Base-by-base conservation (phyloP, 2,888 invertebrate genomes). In the Drosophila villosipedis region DNA sequence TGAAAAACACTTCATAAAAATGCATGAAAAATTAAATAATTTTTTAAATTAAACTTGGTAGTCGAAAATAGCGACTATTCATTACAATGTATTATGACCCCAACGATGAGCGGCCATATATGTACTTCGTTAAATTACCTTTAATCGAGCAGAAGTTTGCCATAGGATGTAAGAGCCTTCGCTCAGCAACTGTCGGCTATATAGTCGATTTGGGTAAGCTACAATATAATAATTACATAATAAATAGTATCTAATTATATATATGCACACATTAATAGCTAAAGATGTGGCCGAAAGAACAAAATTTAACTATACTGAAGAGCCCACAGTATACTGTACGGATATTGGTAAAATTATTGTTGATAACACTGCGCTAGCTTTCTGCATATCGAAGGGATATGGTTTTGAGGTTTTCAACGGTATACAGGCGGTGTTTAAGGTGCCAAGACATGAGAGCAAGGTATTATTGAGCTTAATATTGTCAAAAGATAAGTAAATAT, bases 381-480 rank as follows among this genome's bases (percentile, higher is more conserved):
- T 55, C 31, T 73, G 73, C 19, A 54, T 73, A 54, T 73, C 73
- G 22, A 62, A 19, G 9, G 73, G 73, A 55, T 73, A 54, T 54
- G 25, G 41, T 4, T 73, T 73, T 59, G 67, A 73, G 37, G 41
- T 73, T 3, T 22, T 68, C 14, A 28, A 74, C 28, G 74, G 68
- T 16, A 14, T 74, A 0, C 5, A 2, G 2, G 53, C 41, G 3
- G 33, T 37, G 25, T 12, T 28, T 7, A 31, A 7, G 0, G 12
- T 5, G 14, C 19, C 22, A 16, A 19, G 25, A 12, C 12, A 10
- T n/a, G 28, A 7, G 0, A 30, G 22, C 43, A 61, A 19, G 55
- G 33, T 61, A n/a, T 12, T 19, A 33, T 19, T n/a, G 9, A 41
- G 14, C 25, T 41, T 1, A 31, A 14, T 30, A 14, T 12, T 12